Evolutionary conservation across 2,797 vertebrate genomes (phyloP), one percentile per base, ranked within the genome.

Genomic region (Philypnodon macrostomus): DNA sequence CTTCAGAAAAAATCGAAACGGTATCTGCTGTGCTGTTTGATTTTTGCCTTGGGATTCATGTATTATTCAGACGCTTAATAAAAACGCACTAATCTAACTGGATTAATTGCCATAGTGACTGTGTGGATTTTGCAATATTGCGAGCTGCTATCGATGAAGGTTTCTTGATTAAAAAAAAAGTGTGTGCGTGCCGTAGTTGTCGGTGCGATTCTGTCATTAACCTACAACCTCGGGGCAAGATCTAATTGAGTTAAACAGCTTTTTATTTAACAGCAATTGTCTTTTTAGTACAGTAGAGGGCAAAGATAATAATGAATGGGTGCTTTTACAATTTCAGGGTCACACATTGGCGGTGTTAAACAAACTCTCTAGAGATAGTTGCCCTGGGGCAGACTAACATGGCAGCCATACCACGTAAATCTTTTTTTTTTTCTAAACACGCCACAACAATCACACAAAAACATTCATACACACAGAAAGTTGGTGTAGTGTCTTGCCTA

Each of bases 131-230:
- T 15, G 15, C 51, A 4, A 59, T 58, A 66, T 68, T 34, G 19
- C 58, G 12, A 50, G 47, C 35, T 16, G 47, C 35, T 16, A 27
- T 42, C 26, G 10, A 29, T 46, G 65, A 68, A 55, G 51, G 36
- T 62, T 62, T 67, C 12, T 5, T 59, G 48, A 69, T 64, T 48
- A 68, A 72, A 39, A 50, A 55, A 70, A n/a, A n/a, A n/a, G n/a
- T n/a, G n/a, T n/a, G n/a, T n/a, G n/a, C n/a, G n/a, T n/a, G n/a
- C n/a, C n/a, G n/a, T n/a, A n/a, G n/a, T n/a, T n/a, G n/a, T n/a
- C n/a, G n/a, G n/a, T n/a, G n/a, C n/a, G n/a, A n/a, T 58, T 55
- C 52, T 66, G 65, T 60, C 68, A 79, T 81, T 83, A 81, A 73
- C 71, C 69, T 46, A 45, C 47, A 70, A 52, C 70, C 71, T 38